Conservation (phyloP, 2,113 vertebrate genomes). For the Clarias magur region DNA sequence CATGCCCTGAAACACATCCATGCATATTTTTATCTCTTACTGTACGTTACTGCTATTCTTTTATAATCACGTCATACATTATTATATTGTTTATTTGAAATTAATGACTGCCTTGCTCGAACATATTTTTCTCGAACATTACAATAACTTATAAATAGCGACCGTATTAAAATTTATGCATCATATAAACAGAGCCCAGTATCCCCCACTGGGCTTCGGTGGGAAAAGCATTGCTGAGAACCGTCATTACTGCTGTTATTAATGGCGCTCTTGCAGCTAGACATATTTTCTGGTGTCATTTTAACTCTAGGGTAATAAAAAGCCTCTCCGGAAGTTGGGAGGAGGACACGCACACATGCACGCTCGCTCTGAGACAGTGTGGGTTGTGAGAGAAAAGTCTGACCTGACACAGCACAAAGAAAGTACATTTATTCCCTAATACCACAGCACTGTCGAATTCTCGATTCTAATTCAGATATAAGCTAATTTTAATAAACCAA, state of each 20-base stretch:
- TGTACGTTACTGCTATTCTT: background rate
- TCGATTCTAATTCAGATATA: background rate
- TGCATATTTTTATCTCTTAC: background rate
- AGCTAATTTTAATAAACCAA: too few species aligned
- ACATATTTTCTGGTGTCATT: slow-evolving; percentile 12
- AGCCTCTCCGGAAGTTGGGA: background rate
- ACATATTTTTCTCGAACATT: background rate
- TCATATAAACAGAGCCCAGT: background rate
- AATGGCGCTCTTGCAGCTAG: slow-evolving; percentile 3
- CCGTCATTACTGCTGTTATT: slow-evolving; percentile 8
- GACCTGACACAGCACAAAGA: background rate
- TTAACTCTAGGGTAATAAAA: slow-evolving; percentile 11
- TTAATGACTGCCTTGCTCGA: background rate
- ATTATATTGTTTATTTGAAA: background rate
- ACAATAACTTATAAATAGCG: background rate
- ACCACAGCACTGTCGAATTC: background rate
- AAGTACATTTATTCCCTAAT: background rate
- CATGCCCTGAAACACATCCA: slow-evolving; percentile 5
- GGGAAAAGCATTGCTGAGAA: background rate
- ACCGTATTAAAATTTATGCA: background rate
- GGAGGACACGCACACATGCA: background rate
- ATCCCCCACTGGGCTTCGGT: background rate
- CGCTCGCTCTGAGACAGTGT: background rate
- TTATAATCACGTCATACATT: background rate
- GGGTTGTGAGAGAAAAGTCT: background rate